These are phyloP conservation scores for Oscheius myriophilus DNA, from an alignment of 2,888 invertebrate species.

Conservation along the genomic window DNA sequence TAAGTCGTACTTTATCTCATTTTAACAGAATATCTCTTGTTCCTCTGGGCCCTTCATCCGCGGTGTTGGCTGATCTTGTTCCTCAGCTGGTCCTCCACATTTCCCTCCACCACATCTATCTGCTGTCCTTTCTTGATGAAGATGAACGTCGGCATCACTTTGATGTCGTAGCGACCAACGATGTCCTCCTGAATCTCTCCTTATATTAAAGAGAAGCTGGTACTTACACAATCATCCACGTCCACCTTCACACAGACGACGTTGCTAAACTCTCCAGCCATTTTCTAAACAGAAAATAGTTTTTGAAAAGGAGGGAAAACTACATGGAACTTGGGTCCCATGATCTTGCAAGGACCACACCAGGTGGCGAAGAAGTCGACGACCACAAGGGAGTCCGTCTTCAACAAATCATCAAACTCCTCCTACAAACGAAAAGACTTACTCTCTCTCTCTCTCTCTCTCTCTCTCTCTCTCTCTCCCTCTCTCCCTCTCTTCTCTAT, in stretches of 20 bases:
- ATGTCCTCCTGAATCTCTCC: constrained; percentile 57
- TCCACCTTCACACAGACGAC: constrained; percentile 57
- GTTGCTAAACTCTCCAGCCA: constrained; percentile 45
- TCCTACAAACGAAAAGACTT: constrained; percentile 44
- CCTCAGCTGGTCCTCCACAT: constrained; percentile 56
- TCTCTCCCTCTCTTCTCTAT: no score
- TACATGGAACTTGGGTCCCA: constrained; percentile 55
- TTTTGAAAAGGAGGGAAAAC: neutral
- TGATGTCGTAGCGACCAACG: constrained; percentile 57
- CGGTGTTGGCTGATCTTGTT: constrained; percentile 18
- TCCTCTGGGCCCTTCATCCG: neutral
- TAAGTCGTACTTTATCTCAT: no score
- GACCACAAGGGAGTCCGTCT: constrained; percentile 47
- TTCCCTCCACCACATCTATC: constrained; percentile 61
- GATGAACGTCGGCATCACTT: constrained; percentile 69
- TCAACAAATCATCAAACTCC: constrained; percentile 60
- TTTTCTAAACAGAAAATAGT: constrained; percentile 35
- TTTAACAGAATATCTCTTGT: no score
- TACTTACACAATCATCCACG: constrained; percentile 56
- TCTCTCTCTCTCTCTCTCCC: no score
- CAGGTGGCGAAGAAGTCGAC: constrained; percentile 64
- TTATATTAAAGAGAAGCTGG: neutral
- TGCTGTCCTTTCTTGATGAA: constrained; percentile 64
- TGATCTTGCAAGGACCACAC: constrained; percentile 64
- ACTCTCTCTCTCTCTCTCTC: no score